Percentiles rank a stretch among this genome's conserved stretches.
Evolutionary conservation across 2,797 vertebrate species (phyloP).

Genomic region (Oceanodroma leucorhoa): DNA sequence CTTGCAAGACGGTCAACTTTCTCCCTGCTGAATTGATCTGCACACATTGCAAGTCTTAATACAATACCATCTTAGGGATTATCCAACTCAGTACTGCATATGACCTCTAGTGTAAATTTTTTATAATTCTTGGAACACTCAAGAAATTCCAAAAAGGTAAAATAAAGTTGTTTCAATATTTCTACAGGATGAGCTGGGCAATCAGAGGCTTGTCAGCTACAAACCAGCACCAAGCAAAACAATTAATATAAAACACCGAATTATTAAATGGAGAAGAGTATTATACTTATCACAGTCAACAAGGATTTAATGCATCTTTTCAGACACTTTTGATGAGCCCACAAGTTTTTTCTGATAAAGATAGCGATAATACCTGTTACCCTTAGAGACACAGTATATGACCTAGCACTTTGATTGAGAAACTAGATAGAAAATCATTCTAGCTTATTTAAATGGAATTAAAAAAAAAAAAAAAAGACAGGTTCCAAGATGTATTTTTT

Average conservation of each 20-base stretch:
- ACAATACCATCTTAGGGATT: background rate
- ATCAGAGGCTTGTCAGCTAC: background rate
- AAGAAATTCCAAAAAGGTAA: background rate
- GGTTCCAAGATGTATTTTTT: background rate
- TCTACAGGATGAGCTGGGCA: background rate
- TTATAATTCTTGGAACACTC: background rate
- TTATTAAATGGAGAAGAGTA: background rate
- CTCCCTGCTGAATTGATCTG: background rate
- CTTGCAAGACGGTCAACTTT: background rate
- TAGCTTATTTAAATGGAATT: background rate
- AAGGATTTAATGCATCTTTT: background rate
- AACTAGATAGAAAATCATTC: background rate
- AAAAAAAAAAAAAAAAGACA: accelerated
- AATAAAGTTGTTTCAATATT: background rate
- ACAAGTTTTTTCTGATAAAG: background rate
- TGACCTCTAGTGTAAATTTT: background rate
- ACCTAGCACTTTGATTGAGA: background rate
- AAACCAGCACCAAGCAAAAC: background rate
- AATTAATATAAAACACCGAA: background rate
- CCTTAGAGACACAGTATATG: background rate
- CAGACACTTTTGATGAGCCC: background rate
- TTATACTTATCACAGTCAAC: background rate
- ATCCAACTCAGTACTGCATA: background rate
- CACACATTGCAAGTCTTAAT: background rate
- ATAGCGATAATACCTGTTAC: background rate